Base-by-base conservation (phyloP, 2,888 invertebrate genomes). In the Sinodicranocentrus sp. region DNA sequence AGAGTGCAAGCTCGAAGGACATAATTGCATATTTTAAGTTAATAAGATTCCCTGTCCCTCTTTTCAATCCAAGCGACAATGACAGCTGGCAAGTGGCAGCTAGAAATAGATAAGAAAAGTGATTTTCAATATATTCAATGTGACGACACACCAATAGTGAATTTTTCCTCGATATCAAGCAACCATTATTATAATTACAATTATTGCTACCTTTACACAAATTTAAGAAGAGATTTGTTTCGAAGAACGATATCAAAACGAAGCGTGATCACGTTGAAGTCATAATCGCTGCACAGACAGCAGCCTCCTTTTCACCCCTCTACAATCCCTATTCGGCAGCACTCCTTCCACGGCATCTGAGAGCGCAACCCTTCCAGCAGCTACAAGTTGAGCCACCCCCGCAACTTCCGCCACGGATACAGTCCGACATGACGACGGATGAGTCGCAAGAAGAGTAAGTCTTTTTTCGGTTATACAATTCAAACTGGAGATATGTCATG, bases 351-450 rank as follows among this genome's bases (percentile, higher is more conserved):
- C 44, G 39, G 25, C 21, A 48, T 52, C 73, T 52, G 33, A 67
- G 54, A 63, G 8, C 5, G 33, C 80, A 80, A 67, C 82, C 82
- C 82, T 82, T 82, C 61, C 59, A 61, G 23, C 68, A 59, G 68
- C 57, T 65, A 61, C 75, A 72, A 73, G 73, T 80, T 80, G 80
- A 80, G 52, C 82, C 82, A 82, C 82, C 82, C 82, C 82, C 82
- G 73, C 82, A 68, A 61, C 75, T 82, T 82, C 82, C 75, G 61
- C 82, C 82, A 75, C 75, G 82, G 82, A 73, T 65, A 82, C 57
- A 73, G 33, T 67, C 67, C 73, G 82, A 82, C 68, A 82, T 82
- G 82, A 82, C 82, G 75, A 82, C 82, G 61, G 82, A 82, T 82
- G 82, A 73, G 61, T 65, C 82, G 39, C 82, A 75, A 75, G 82